These are phyloP conservation scores for Sminthurides bifidus DNA, from an alignment of 1,140 invertebrate genomes.

Conservation along the genomic window DNA sequence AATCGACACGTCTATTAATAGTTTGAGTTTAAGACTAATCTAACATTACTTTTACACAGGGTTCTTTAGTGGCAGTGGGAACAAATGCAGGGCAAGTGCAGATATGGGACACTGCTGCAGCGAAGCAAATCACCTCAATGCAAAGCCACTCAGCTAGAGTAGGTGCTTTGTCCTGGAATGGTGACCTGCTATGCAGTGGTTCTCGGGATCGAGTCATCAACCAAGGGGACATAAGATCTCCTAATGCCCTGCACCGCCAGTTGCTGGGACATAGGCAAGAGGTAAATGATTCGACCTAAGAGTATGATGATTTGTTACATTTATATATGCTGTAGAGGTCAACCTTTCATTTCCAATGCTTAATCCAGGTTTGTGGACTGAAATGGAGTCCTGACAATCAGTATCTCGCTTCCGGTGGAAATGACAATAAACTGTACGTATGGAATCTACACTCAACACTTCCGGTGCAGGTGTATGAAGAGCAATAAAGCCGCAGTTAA, in stretches of 20 bases:
- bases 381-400: slow-evolving; percentile 99
- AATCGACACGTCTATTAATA: background rate
- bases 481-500: slow-evolving; percentile 97
- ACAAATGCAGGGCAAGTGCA: slow-evolving; percentile 94
- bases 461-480: slow-evolving; percentile 90
- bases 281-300: slow-evolving; percentile 47
- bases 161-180: slow-evolving; percentile 97
- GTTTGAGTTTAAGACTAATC: background rate
- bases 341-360: too few relatives aligned
- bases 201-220: slow-evolving; percentile 87
- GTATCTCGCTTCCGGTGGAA: slow-evolving; percentile 88
- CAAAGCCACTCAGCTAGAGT: slow-evolving; percentile 83
- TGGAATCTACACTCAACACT: slow-evolving; percentile 85
- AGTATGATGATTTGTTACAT: too few relatives aligned
- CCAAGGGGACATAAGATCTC: slow-evolving; percentile 84
- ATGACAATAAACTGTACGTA: slow-evolving; percentile 96
- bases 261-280: slow-evolving; percentile 91
- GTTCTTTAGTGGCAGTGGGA: slow-evolving; percentile 90
- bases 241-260: slow-evolving; percentile 51
- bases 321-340: too few relatives aligned
- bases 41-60: slow-evolving; percentile 39
- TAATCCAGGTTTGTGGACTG: slow-evolving; percentile 72
- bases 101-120: slow-evolving; percentile 90
- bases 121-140: slow-evolving; percentile 72
- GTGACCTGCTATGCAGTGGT: slow-evolving; percentile 90